phyloP scores from a whole-genome alignment of 2,888 invertebrate species.

The Tipula lateralis region DNA sequence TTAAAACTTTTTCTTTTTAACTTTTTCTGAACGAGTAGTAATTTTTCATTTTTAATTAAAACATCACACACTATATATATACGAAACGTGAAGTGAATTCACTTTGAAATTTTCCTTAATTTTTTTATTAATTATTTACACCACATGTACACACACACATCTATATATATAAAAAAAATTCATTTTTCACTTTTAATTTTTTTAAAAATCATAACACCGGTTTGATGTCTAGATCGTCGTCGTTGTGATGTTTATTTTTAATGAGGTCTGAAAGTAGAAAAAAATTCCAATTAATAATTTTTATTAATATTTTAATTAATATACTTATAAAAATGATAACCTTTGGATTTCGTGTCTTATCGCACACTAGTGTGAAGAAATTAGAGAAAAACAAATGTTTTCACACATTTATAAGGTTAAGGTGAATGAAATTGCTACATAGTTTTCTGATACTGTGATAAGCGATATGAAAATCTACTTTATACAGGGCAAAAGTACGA shows the following conservation, averaged over 20 bases:
- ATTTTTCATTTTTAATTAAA: conserved; percentile 19
- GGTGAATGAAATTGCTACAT: too few relatives aligned
- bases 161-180: neutral
- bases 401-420: neutral
- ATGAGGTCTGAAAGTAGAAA: neutral
- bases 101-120: neutral
- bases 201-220: neutral
- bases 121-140: neutral
- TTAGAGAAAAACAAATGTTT: neutral
- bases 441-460: too few relatives aligned
- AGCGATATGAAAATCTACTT: too few relatives aligned
- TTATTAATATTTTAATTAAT: neutral
- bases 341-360: neutral
- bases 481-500: too few relatives aligned
- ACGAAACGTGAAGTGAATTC: neutral
- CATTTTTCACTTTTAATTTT: neutral
- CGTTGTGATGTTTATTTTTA: neutral
- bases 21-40: neutral
- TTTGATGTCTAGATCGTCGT: neutral
- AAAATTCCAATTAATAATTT: neutral
- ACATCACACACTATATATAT: neutral
- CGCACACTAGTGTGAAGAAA: neutral
- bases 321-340: neutral
- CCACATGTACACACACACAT: neutral
- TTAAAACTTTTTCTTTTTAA: neutral